A percentile compares a stretch with the other conserved stretches of the same genome.
Evolutionary conservation across 1,140 invertebrate species (phyloP).

Genomic region (Paramacrobiotus metropolitanus): DNA sequence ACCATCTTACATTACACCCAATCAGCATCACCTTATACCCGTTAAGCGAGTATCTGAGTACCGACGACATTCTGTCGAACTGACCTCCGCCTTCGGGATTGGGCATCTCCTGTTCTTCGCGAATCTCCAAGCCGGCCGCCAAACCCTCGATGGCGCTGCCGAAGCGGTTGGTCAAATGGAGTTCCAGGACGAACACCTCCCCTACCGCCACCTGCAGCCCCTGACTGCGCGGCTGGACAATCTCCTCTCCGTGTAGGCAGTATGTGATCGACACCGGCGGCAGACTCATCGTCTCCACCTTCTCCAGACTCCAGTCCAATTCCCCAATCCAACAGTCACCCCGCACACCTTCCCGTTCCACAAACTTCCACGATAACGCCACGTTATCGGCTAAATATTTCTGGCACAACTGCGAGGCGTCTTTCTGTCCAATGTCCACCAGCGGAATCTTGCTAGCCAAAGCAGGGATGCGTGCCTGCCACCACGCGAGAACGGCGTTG

Average conservation of each 20-base stretch:
- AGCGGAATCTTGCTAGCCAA: neutral
- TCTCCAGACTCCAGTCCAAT: neutral
- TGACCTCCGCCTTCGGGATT: no score
- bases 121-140: neutral
- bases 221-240: neutral
- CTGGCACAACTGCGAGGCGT: neutral
- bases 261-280: neutral
- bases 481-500: no score
- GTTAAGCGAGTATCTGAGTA: no score
- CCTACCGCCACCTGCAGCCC: neutral
- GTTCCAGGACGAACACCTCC: neutral
- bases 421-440: neutral
- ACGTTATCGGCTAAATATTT: neutral
- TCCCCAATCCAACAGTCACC: slow-evolving; percentile 2
- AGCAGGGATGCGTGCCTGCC: neutral
- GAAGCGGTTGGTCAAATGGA: neutral
- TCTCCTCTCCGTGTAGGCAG: neutral
- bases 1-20: neutral
- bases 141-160: neutral
- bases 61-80: no score
- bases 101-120: neutral
- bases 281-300: neutral
- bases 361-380: neutral
- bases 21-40: neutral
- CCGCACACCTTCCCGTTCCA: neutral